Base-by-base conservation (phyloP, 2,113 vertebrate species). In the Bubo bubo region DNA sequence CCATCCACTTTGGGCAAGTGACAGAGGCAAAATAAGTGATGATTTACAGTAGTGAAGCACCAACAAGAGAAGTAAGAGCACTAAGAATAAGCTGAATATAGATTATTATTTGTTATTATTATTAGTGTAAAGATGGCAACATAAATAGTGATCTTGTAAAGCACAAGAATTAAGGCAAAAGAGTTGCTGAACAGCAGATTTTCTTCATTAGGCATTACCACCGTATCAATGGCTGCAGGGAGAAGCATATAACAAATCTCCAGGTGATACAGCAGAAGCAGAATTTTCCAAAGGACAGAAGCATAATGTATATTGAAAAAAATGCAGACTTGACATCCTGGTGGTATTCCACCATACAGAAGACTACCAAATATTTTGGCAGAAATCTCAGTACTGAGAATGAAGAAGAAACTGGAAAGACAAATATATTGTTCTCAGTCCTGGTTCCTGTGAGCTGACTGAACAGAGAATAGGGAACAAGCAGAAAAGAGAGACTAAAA, bases 191-290 rank as follows among this genome's bases (percentile, higher is more conserved):
- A 63, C 16, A 12, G 30, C 53, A 71, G 19, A 24, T 71, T 70
- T 43, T 84, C 67, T 43, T 70, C 23, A 10, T n/a, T 14, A 37
- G 47, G 39, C 26, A 50, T 67, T 37, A 19, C 5, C 49, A 58
- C 3, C 7, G 1, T 2, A 34, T 32, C 30, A 34, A 8, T 3
- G 7, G 35, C 39, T 24, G 39, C 34, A 39, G 24, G 35, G 28
- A 75, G 15, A 55, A 82, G 7, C 0, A 0, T 3, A 2, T 7
- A 68, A n/a, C 35, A 13, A 10, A 37, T 6, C 19, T 26, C 34
- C 24, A 41, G 23, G 19, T 55, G 19, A 27, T 17, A 34, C 3
- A 86, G 34, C 12, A 47, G 47, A 24, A 2, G n/a, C 60, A 13
- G 9, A 10, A n/a, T 24, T 43, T 86, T 80, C 39, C 27, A n/a